phyloP scores from a whole-genome alignment of 2,113 vertebrate species.

The Callospermophilus lateralis region DNA sequence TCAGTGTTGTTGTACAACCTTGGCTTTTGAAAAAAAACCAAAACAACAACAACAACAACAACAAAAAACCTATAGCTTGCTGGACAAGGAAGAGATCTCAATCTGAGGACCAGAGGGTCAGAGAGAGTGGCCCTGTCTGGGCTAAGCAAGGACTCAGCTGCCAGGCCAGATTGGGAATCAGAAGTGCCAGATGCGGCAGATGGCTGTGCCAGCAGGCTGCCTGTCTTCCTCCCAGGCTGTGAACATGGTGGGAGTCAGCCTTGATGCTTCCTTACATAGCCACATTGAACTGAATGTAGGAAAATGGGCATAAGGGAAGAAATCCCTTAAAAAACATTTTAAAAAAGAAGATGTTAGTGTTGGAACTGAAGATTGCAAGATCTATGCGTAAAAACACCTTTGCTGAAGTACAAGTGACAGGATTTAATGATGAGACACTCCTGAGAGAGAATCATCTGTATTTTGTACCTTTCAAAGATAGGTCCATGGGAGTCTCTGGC shows the following conservation, averaged over 20 bases:
- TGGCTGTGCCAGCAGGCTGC: constrained; percentile 32
- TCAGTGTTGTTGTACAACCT: neutral
- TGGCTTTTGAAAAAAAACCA: constrained; percentile 2
- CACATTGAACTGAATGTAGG: neutral
- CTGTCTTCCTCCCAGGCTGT: constrained; percentile 40
- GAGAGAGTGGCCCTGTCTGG: neutral
- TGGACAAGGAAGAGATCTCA: neutral
- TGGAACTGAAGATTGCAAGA: neutral
- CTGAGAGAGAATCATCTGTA: neutral
- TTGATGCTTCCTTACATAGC: constrained; percentile 27
- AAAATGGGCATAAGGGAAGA: neutral
- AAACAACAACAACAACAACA: too few relatives aligned
- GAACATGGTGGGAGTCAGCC: constrained; percentile 2
- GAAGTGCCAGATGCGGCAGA: constrained; percentile 66
- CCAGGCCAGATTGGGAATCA: constrained; percentile 43
- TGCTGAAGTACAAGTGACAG: neutral
- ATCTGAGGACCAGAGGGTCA: neutral
- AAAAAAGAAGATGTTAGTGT: neutral
- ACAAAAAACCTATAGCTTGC: neutral
- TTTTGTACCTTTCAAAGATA: neutral
- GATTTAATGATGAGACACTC: neutral
- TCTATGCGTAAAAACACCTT: neutral
- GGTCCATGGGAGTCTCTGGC: neutral
- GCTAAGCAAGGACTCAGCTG: constrained; percentile 35
- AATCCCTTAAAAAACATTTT: neutral